Conservation (phyloP, 1,140 invertebrate genomes). For the Apis florea region DNA sequence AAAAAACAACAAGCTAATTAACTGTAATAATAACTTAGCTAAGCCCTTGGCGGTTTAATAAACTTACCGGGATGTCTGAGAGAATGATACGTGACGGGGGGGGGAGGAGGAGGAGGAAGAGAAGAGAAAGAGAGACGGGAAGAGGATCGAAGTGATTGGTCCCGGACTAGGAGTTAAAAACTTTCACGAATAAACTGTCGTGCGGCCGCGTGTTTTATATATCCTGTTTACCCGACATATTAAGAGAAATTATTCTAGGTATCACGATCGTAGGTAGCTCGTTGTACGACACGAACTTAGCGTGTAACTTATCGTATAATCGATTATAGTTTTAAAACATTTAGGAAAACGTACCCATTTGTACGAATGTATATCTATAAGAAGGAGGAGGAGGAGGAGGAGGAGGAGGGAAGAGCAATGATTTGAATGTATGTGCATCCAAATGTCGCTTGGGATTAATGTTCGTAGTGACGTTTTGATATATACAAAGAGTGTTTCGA, state of each 20-base stretch:
- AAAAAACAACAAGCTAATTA: conserved; percentile 53
- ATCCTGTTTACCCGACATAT: conserved; percentile 38
- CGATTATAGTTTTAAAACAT: conserved; percentile 44
- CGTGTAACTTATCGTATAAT: conserved; percentile 54
- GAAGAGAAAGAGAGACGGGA: neutral
- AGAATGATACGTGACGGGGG: neutral
- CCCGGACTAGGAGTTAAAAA: conserved; percentile 6
- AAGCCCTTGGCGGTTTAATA: neutral
- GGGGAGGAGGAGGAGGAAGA: too few relatives aligned
- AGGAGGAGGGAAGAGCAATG: conserved; percentile 1
- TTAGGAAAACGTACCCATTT: conserved; percentile 57
- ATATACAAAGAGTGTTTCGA: too few relatives aligned
- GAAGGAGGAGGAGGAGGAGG: neutral
- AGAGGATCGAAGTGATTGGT: neutral
- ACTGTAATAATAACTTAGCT: conserved; percentile 54
- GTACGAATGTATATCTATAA: conserved; percentile 57
- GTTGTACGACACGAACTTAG: conserved; percentile 59
- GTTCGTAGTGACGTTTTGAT: neutral
- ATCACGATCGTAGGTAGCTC: conserved; percentile 58
- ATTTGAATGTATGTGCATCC: neutral
- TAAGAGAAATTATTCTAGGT: conserved; percentile 54
- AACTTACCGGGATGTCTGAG: neutral
- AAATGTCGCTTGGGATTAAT: conserved; percentile 10
- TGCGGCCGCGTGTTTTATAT: conserved; percentile 46
- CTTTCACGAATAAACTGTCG: conserved; percentile 14